Evolutionary conservation across 2,888 invertebrate genomes (phyloP).

Genomic region (Buathra laborator): DNA sequence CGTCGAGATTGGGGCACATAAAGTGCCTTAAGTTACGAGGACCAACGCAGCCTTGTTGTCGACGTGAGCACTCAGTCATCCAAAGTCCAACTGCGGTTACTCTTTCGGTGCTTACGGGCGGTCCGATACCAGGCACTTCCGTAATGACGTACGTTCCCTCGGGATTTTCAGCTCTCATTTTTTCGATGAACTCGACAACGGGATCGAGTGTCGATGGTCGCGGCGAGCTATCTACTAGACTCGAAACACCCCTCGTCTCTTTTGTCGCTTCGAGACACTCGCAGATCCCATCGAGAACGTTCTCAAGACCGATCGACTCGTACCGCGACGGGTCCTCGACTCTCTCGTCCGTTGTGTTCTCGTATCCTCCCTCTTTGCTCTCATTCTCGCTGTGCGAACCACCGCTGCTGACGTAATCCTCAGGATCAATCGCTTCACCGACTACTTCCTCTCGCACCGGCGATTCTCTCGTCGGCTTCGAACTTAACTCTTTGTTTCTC

Average conservation of each 20-base stretch:
- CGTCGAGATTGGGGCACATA: slow-evolving; percentile 89
- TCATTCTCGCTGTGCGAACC: slow-evolving; percentile 36
- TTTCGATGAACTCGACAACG: slow-evolving; percentile 75
- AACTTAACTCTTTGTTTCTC: slow-evolving; percentile 58
- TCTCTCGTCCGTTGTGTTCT: slow-evolving; percentile 50
- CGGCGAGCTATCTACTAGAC: slow-evolving; percentile 33
- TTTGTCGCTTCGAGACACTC: slow-evolving; percentile 73
- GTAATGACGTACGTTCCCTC: slow-evolving; percentile 68
- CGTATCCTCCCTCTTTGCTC: slow-evolving; percentile 30
- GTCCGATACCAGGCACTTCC: slow-evolving; percentile 79
- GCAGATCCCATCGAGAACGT: slow-evolving; percentile 72
- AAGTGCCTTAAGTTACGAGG: slow-evolving; percentile 90
- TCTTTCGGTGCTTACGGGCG: slow-evolving; percentile 73
- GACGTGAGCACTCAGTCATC: slow-evolving; percentile 83
- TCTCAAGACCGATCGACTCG: slow-evolving; percentile 70
- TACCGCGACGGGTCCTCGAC: slow-evolving; percentile 65
- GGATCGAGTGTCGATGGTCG: slow-evolving; percentile 63
- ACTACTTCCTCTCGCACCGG: slow-evolving; percentile 21
- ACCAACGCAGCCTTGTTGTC: slow-evolving; percentile 89
- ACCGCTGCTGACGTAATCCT: slow-evolving; percentile 43
- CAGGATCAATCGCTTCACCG: slow-evolving; percentile 54
- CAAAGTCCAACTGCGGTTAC: slow-evolving; percentile 78
- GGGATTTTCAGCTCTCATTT: slow-evolving; percentile 75
- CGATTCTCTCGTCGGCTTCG: slow-evolving; percentile 18
- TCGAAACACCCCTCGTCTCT: slow-evolving; percentile 41